Conservation (phyloP, 2,888 invertebrate species). For the Diaphora mendica region DNA sequence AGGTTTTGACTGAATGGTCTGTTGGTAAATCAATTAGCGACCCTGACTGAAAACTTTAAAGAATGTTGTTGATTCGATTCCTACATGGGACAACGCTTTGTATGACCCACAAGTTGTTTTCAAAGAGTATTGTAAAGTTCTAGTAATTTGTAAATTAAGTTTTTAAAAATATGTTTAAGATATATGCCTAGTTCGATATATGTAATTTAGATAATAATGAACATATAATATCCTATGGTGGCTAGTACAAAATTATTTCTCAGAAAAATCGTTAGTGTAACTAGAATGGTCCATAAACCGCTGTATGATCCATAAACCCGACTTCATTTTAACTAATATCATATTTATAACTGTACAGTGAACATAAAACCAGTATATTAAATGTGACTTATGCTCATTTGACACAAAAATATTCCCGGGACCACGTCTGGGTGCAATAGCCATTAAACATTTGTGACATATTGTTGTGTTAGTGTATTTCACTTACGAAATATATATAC, state of each 20-base stretch:
- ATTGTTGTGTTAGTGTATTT: not conserved
- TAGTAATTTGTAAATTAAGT: too few relatives aligned
- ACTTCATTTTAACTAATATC: constrained; percentile 18
- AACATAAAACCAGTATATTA: constrained; percentile 10
- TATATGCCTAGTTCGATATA: too few relatives aligned
- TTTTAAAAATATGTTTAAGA: too few relatives aligned
- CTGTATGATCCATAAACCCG: constrained; percentile 13
- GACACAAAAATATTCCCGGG: not conserved
- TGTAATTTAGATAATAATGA: not conserved
- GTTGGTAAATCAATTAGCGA: too few relatives aligned
- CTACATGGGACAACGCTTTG: too few relatives aligned
- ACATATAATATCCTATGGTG: not conserved
- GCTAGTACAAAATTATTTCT: constrained; percentile 1
- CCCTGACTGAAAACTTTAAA: too few relatives aligned
- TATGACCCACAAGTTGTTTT: too few relatives aligned
- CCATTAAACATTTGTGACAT: constrained; percentile 6
- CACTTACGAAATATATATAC: not conserved
- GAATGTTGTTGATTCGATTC: too few relatives aligned
- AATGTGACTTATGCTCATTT: constrained; percentile 2
- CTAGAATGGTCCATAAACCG: constrained; percentile 18
- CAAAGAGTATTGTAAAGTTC: too few relatives aligned
- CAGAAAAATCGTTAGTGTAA: constrained; percentile 11
- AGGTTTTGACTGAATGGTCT: too few relatives aligned
- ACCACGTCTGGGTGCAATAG: constrained; percentile 6
- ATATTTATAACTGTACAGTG: constrained; percentile 14